phyloP scores from a whole-genome alignment of 2,888 invertebrate species.

The Drepanosiphum platanoidis region DNA sequence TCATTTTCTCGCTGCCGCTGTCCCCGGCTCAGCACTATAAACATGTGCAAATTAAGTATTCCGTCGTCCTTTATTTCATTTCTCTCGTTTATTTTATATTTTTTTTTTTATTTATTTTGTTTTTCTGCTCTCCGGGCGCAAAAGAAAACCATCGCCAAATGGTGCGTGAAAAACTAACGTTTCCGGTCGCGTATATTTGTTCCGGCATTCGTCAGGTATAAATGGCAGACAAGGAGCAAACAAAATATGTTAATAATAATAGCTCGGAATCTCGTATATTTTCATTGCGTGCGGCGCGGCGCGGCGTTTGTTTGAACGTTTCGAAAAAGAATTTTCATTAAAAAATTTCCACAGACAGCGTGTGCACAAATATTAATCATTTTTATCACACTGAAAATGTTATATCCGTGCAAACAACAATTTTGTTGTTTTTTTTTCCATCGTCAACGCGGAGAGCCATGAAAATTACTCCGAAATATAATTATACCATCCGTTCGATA shows the following conservation, averaged over 20 bases:
- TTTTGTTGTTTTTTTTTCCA: too few species aligned
- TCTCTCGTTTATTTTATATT: too few species aligned
- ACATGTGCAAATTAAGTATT: conserved; percentile 49
- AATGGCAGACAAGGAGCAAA: not conserved
- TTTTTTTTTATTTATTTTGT: not conserved
- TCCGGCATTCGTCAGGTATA: conserved; percentile 5
- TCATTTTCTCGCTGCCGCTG: not conserved
- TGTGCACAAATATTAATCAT: too few species aligned
- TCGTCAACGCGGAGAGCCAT: too few species aligned
- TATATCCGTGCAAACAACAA: too few species aligned
- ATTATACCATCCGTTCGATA: too few species aligned
- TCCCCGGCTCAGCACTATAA: not conserved
- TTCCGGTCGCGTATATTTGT: conserved; percentile 13
- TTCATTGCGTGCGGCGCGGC: too few species aligned
- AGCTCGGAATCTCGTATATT: not conserved
- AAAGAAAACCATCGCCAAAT: conserved; percentile 10
- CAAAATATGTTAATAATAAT: conserved; percentile 24
- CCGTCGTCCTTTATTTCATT: not conserved
- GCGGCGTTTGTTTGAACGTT: conserved; percentile 13
- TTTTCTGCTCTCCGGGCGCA: not conserved
- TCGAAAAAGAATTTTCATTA: too few species aligned
- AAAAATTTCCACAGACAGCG: too few species aligned
- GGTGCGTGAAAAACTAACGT: conserved; percentile 8
- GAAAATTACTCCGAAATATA: too few species aligned
- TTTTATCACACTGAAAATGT: too few species aligned